Base-by-base conservation (phyloP, 1,140 invertebrate genomes). In the Hypsibius dujardini region DNA sequence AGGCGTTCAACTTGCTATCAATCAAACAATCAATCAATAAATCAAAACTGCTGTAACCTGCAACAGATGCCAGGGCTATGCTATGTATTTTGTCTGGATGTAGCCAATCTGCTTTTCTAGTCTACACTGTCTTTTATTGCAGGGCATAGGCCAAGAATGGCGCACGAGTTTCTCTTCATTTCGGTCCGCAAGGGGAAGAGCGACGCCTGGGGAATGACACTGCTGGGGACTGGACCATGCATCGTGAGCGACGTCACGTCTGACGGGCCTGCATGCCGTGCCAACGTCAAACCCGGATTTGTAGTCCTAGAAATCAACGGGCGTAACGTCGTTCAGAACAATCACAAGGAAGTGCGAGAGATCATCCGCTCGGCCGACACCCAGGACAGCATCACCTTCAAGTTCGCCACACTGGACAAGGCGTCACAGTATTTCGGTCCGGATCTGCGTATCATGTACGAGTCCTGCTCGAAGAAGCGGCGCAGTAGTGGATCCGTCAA, bases 311-410 rank as follows among this genome's bases (percentile, higher is more conserved):
- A 67, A 45, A 42, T 67, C 42, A 42, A 42, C 7, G 62, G 62
- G 62, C 12, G 45, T 12, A 67, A 67, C 45, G 62, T 67, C 12
- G 42, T 67, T 15, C 7, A 12, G 12, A 67, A 67, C 3, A 67
- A 67, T 42, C 62, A 67, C 62, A 67, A 67, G 62, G 62, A 67
- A 42, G 62, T 67, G 12, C 62, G 62, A 3, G 12, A 67, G 62
- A 67, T 67, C 3, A 67, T 67, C 62, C 62, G 42, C 7, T 12
- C 42, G 7, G 62, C 62, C 12, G 62, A 67, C 7, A 42, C 42
- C 12, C 3, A 45, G 3, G 12, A 7, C 45, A 12, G 12, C 42
- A 42, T 67, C 7, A 12, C 12, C 3, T 67, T 67, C 42, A 67
- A 67, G 42, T 67, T 67, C 42, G 12, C 62, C 62, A 67, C 62